A percentile compares a stretch with the other conserved stretches of the same genome.
These are phyloP conservation scores for Phthorimaea operculella DNA, from an alignment of 1,140 invertebrate species.

Conservation along the genomic window DNA sequence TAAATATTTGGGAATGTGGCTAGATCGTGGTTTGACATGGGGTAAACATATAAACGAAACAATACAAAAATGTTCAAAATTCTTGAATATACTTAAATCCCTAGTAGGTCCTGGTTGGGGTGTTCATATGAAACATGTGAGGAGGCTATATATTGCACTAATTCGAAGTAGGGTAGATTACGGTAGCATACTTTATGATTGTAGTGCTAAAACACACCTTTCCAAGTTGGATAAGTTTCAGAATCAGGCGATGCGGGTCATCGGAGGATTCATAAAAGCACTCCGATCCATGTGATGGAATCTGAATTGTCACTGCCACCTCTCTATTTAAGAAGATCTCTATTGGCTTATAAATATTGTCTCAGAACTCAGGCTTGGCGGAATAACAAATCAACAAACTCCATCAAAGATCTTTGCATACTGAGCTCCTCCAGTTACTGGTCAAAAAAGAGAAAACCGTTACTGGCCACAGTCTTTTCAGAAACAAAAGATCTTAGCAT, in stretches of 20 bases:
- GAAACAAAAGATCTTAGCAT: neutral
- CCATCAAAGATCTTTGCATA: neutral
- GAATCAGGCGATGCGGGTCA: conserved; percentile 1
- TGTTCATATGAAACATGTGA: conserved; percentile 6
- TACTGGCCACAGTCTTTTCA: neutral
- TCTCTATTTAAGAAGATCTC: neutral
- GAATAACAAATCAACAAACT: neutral
- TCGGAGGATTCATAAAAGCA: conserved; percentile 3
- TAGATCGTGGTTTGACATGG: neutral
- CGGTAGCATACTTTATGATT: neutral
- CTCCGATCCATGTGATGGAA: conserved; percentile 10
- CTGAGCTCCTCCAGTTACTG: neutral
- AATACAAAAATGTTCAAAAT: neutral
- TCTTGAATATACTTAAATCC: conserved; percentile 1
- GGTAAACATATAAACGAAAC: conserved; percentile 1
- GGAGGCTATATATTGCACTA: conserved; percentile 6
- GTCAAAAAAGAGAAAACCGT: conserved; percentile 5
- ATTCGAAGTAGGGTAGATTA: conserved; percentile 6
- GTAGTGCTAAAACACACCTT: neutral
- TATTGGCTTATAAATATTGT: conserved; percentile 7
- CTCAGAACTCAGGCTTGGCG: neutral
- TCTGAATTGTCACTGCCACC: conserved; percentile 5
- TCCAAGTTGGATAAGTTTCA: conserved; percentile 5
- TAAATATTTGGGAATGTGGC: conserved; percentile 6
- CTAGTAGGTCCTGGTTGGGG: neutral